Evolutionary conservation across 2,113 vertebrate genomes (phyloP).

Genomic region (Clarias magur): DNA sequence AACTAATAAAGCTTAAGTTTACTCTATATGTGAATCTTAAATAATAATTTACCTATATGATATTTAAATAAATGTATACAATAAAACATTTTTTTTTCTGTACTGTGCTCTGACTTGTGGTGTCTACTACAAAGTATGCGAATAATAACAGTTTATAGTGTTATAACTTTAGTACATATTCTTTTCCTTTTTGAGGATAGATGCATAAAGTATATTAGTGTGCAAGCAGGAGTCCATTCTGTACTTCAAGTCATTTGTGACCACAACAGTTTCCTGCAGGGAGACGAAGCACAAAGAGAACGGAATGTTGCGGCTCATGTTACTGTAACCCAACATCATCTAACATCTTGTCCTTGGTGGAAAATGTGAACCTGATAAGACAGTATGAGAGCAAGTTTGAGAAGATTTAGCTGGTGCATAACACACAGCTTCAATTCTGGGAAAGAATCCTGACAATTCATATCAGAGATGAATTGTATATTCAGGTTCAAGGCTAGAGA

Average conservation of each 20-base stretch:
- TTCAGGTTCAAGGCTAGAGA: background rate
- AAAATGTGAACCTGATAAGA: constrained; percentile 29
- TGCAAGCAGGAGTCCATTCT: constrained; percentile 1
- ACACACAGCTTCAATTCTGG: constrained; percentile 4
- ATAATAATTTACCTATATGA: background rate
- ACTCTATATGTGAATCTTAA: background rate
- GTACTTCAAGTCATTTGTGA: constrained; percentile 9
- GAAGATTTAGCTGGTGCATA: background rate
- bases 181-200: background rate
- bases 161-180: background rate
- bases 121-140: background rate
- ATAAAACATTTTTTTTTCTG: background rate
- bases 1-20: background rate
- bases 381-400: constrained; percentile 5
- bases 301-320: constrained; percentile 33
- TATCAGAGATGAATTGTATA: constrained; percentile 2
- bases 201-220: background rate
- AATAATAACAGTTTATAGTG: background rate
- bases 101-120: background rate
- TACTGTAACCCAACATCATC: constrained; percentile 36
- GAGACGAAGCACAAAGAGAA: constrained; percentile 22
- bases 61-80: background rate
- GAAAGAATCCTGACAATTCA: constrained; percentile 33
- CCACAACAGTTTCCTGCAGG: background rate
- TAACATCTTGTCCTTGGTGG: constrained; percentile 12